Evolutionary conservation across 2,797 vertebrate genomes (phyloP), one percentile per base, ranked within the genome.

Genomic region (Florisuga fusca): DNA sequence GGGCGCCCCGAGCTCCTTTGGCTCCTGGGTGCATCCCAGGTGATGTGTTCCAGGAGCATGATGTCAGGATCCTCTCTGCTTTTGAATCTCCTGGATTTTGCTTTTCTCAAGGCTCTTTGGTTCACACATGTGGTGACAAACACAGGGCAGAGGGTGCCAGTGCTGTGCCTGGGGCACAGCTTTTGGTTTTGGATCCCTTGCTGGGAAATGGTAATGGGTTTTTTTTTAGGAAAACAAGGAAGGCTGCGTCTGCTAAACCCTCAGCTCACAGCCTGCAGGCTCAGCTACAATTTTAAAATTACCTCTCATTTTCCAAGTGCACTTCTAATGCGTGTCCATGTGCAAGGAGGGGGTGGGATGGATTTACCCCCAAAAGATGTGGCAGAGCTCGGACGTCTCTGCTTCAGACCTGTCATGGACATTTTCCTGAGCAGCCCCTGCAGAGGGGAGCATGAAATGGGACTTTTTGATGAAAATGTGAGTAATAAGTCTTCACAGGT

Each of bases 1-100:
- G 22, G 43, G 58, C 12, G 36, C 8, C 2, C 7, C 2, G 33
- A 0, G 7, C 26, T 12, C 14, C 9, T 19, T 20, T 46, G 43
- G 15, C 43, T 45, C 43, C 43, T 45, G 45, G 54, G 12, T 18
- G 22, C 22, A 55, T 13, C 61, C 48, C 22, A 1, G 2, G 25
- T 2, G 3, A 10, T 50, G 55, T 1, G 0, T 18, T 4, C 0
- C 1, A 13, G 43, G 38, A 43, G 34, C 0, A 1, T 10, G 6
- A 33, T 1, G 1, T 57, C 3, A 10, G 67, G 54, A n/a, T 73
- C 43, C 38, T 3, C 0, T 12, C 21, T 10, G 17, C 15, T 51
- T 15, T 4, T 5, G 33, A 20, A 81, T 29, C 6, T 64, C 36
- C 50, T 9, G 21, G 3, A 11, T 55, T 86, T 34, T 16, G 9